Conservation (phyloP, 2,113 vertebrate genomes). For the Origma solitaria region DNA sequence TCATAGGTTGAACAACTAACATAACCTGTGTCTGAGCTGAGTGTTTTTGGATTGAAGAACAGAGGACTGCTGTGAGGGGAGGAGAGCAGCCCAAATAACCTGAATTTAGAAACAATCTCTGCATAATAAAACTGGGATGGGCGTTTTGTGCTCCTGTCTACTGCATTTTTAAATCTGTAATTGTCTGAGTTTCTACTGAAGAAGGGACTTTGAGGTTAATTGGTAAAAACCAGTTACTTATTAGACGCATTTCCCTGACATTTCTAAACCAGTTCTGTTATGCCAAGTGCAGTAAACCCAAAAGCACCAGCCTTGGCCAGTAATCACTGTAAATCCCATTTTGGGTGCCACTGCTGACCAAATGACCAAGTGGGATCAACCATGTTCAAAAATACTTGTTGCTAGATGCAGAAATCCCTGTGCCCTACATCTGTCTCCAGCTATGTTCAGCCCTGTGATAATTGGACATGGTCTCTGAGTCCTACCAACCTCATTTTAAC, state of each 20-base stretch:
- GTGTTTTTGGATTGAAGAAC: not conserved
- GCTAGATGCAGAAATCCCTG: not conserved
- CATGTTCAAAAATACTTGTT: not conserved
- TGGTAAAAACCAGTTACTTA: not conserved
- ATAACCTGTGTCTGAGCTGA: not conserved
- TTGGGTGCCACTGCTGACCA: not conserved
- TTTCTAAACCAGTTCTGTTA: not conserved
- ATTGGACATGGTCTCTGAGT: accelerated
- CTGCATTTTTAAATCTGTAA: not conserved
- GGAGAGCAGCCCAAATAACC: not conserved
- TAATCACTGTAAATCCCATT: not conserved
- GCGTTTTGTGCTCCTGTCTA: not conserved
- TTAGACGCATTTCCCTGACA: not conserved
- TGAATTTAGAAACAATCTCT: not conserved
- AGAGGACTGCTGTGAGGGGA: not conserved
- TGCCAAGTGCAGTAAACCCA: not conserved
- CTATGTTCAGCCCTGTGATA: not conserved
- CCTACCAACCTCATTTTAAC: not conserved
- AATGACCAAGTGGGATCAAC: not conserved
- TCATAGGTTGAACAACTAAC: not conserved
- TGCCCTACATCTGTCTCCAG: not conserved
- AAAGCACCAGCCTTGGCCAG: not conserved
- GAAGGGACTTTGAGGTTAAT: not conserved
- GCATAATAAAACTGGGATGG: not conserved
- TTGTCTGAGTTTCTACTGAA: not conserved